Conservation (phyloP, 1,140 invertebrate species). For the Sweltsa coloradensis region DNA sequence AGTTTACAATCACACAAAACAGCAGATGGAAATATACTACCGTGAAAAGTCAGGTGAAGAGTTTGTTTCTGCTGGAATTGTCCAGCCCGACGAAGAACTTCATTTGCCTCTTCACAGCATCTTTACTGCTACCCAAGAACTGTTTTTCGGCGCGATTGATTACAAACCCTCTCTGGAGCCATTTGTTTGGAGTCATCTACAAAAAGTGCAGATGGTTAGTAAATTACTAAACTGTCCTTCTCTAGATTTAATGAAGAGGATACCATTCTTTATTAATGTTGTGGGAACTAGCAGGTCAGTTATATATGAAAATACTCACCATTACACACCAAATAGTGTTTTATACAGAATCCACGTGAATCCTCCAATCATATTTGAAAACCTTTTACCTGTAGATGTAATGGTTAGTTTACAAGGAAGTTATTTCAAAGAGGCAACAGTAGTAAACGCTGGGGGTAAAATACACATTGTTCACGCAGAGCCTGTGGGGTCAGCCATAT, state of each 20-base stretch:
- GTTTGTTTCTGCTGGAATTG: constrained; percentile 55
- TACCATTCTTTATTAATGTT: constrained; percentile 60
- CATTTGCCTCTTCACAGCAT: constrained; percentile 76
- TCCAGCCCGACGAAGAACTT: constrained; percentile 48
- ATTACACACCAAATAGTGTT: constrained; percentile 66
- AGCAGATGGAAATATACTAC: constrained; percentile 70
- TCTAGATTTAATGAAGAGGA: constrained; percentile 37
- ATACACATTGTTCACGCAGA: constrained; percentile 56
- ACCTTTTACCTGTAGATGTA: constrained; percentile 75
- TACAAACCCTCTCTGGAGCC: constrained; percentile 59
- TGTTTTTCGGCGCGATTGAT: constrained; percentile 76
- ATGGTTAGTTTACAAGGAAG: constrained; percentile 47
- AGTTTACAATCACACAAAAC: constrained; percentile 75
- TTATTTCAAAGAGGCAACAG: constrained; percentile 42
- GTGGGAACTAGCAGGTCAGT: constrained; percentile 76
- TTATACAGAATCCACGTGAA: constrained; percentile 76
- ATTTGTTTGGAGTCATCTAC: constrained; percentile 63
- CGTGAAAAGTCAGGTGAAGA: constrained; percentile 59
- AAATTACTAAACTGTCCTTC: constrained; percentile 52
- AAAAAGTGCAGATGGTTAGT: constrained; percentile 50
- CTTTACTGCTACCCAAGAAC: constrained; percentile 70
- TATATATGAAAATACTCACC: constrained; percentile 63
- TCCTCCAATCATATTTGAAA: constrained; percentile 82
- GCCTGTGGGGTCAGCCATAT: constrained; percentile 49
- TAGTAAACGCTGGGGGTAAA: constrained; percentile 46